Conservation (phyloP, 2,888 invertebrate species). For the Cyaniris semiargus region DNA sequence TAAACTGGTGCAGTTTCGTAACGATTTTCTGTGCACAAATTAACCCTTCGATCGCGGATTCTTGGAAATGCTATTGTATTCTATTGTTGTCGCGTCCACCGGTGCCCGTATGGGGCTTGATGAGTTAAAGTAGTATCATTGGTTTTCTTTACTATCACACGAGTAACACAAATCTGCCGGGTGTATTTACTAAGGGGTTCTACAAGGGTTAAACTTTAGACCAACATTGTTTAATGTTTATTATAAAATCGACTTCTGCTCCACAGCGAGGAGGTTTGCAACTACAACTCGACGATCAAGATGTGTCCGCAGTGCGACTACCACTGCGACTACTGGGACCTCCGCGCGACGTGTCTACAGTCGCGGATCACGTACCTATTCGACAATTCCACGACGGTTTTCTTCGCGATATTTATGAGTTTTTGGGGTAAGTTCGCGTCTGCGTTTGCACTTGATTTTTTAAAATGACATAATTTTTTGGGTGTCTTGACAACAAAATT, state of each 20-base stretch:
- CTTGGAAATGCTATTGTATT: no score
- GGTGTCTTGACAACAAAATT: neutral
- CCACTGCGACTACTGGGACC: slow-evolving; percentile 92
- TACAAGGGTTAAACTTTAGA: neutral
- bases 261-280: slow-evolving; percentile 86
- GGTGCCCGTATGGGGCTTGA: no score
- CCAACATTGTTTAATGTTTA: neutral
- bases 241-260: neutral
- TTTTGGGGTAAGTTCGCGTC: slow-evolving; percentile 87
- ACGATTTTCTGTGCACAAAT: neutral
- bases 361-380: slow-evolving; percentile 93
- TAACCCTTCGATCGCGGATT: no score
- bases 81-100: no score
- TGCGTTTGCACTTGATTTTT: neutral
- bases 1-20: neutral
- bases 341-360: slow-evolving; percentile 91
- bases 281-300: slow-evolving; percentile 80
- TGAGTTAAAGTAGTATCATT: neutral
- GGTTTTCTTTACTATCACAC: neutral
- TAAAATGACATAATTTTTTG: neutral
- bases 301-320: slow-evolving; percentile 97
- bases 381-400: slow-evolving; percentile 96
- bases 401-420: slow-evolving; percentile 97
- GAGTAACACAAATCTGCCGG: neutral
- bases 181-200: neutral